phyloP scores from a whole-genome alignment of 2,113 vertebrate genomes.

The Euleptes europaea region DNA sequence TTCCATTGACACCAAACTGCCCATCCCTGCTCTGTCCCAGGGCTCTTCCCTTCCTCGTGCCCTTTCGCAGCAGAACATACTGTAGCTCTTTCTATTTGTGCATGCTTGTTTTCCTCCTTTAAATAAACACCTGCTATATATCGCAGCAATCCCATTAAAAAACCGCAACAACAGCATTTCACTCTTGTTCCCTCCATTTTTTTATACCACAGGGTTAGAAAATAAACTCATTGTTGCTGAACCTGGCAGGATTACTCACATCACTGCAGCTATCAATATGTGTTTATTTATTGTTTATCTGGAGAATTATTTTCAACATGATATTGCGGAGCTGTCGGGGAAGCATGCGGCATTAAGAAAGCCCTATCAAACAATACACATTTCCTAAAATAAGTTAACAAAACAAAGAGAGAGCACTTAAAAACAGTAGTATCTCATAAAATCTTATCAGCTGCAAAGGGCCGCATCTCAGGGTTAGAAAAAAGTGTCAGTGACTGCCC shows the following conservation, averaged over 20 bases:
- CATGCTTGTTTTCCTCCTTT: neutral
- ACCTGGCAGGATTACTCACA: neutral
- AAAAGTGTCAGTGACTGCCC: neutral
- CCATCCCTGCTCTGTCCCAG: neutral
- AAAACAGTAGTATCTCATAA: neutral
- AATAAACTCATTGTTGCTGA: neutral
- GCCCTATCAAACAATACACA: neutral
- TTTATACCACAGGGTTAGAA: neutral
- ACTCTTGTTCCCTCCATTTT: neutral
- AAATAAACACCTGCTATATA: neutral
- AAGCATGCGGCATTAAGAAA: neutral
- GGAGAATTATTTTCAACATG: neutral
- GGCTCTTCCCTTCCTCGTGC: neutral
- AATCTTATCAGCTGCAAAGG: neutral
- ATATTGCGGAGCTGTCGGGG: neutral
- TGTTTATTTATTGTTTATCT: neutral
- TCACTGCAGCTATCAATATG: neutral
- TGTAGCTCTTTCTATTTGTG: neutral
- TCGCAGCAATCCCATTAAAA: neutral
- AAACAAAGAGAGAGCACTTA: neutral
- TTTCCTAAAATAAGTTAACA: neutral
- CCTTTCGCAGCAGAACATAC: neutral
- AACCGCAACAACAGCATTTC: neutral
- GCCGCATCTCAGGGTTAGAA: neutral
- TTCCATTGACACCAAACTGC: neutral